Evolutionary conservation across 2,888 invertebrate genomes (phyloP), one percentile per base, ranked within the genome.

Genomic region (Rutpela maculata): DNA sequence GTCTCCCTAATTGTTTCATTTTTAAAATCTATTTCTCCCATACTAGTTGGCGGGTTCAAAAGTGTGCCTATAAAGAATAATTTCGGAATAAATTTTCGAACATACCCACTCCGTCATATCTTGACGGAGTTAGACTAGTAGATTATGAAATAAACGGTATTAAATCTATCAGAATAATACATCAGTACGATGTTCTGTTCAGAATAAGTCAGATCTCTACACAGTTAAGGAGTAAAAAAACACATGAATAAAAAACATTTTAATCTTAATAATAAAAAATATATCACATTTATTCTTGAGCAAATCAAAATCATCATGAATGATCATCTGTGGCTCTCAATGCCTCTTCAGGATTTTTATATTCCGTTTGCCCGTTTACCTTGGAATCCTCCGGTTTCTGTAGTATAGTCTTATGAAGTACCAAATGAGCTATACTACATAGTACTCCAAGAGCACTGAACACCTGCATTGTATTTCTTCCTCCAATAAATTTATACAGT

Each of bases 401-500:
- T 12, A 81, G 35, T 15, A 78, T 17, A 55, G 86, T 85, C 67
- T 88, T 82, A 80, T 92, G 90, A 18, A 91, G 80, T 22, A 90
- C 79, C 18, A 90, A 86, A 82, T 92, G 92, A 0, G 84, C 63
- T 7, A 92, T 70, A 10, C 91, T 90, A 73, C 91, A 90, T 0
- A 89, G 22, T 7, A 90, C 78, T 0, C 91, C 91, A 4, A 91
- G 76, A 0, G 75, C 79, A 59, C 91, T 89, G 75, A 91, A 93
- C 78, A 92, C 90, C 81, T 91, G 90, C 77, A 94, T 90, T 1
- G 93, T 91, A 56, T 89, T 89, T 62, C 89, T 89, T 0, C 95
- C 95, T 0, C 95, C 95, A 15, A 92, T 86, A 77, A 91, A 89
- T 73, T 92, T 91, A 87, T 95, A 95, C 62, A 95, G 87, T 77